Conservation (phyloP, 2,113 vertebrate genomes). For the Egretta garzetta region DNA sequence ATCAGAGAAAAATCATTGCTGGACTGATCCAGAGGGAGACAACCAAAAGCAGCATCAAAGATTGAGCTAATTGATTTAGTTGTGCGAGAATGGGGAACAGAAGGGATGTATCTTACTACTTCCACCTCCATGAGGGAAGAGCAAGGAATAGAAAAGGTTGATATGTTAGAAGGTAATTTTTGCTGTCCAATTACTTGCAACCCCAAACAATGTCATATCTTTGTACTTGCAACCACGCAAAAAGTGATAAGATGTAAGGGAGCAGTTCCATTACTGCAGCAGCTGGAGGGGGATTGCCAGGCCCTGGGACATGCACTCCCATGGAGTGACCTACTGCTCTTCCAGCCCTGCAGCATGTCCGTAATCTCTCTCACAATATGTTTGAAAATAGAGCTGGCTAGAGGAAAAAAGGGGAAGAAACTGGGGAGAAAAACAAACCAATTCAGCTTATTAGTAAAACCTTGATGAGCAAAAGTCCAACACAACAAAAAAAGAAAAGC, state of each 20-base stretch:
- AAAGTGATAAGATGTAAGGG: background rate
- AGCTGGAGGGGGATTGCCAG: background rate
- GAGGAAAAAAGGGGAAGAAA: background rate
- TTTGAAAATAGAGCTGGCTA: background rate
- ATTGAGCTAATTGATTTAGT: background rate
- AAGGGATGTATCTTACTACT: background rate
- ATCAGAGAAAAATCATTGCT: background rate
- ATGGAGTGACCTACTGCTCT: background rate
- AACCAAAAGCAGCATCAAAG: background rate
- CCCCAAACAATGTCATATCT: background rate
- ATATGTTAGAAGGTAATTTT: background rate
- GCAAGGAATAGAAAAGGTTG: background rate
- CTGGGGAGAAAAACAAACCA: background rate
- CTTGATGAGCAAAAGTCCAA: background rate
- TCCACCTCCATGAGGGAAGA: background rate
- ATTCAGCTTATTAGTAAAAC: background rate
- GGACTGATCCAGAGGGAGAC: background rate
- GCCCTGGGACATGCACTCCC: background rate
- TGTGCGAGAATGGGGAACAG: background rate
- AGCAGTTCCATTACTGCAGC: background rate
- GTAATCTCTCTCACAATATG: background rate
- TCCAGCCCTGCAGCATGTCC: background rate
- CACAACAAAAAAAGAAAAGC: background rate
- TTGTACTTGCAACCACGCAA: background rate
- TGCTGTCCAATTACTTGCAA: background rate